Conservation (phyloP, 1,140 invertebrate genomes). For the Diorhabda sublineata region DNA sequence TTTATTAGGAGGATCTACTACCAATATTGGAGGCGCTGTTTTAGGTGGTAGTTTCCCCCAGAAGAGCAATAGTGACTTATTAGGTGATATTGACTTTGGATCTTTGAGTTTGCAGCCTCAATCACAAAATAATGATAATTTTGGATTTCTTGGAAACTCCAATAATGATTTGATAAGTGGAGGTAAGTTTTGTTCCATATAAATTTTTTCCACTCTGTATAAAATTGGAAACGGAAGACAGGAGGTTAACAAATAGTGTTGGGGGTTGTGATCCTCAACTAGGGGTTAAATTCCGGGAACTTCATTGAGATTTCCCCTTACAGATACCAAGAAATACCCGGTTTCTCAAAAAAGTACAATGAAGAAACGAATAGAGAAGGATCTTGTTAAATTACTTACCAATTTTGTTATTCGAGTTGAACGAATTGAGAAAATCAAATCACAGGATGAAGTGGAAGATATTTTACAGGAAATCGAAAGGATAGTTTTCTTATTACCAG, state of each 20-base stretch:
- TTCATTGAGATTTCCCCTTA: slow-evolving; percentile 45
- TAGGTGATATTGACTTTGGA: slow-evolving; percentile 54
- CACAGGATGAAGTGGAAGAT: slow-evolving; percentile 44
- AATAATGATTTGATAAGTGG: slow-evolving; percentile 22
- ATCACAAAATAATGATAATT: slow-evolving; percentile 28
- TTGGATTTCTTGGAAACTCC: slow-evolving; percentile 22
- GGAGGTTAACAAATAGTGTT: not conserved
- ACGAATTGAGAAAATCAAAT: slow-evolving; percentile 46
- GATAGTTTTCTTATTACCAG: slow-evolving; percentile 51
- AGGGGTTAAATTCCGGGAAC: slow-evolving; percentile 33
- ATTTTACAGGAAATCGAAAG: slow-evolving; percentile 35
- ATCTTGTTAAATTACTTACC: slow-evolving; percentile 22
- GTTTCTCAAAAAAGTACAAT: slow-evolving; percentile 6
- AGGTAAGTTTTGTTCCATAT: slow-evolving; percentile 25
- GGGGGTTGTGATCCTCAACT: slow-evolving; percentile 7
- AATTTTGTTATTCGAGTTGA: slow-evolving; percentile 38
- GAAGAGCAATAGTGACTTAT: slow-evolving; percentile 49
- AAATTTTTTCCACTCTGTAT: not conserved
- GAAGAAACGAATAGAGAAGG: slow-evolving; percentile 21
- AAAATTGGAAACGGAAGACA: not conserved
- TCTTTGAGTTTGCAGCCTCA: slow-evolving; percentile 38
- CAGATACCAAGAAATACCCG: slow-evolving; percentile 33
- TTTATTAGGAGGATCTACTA: not conserved
- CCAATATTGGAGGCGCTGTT: not conserved
- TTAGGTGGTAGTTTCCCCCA: slow-evolving; percentile 34